Base-by-base conservation (phyloP, 2,797 vertebrate species). In the Kryptolebias ocellatus region DNA sequence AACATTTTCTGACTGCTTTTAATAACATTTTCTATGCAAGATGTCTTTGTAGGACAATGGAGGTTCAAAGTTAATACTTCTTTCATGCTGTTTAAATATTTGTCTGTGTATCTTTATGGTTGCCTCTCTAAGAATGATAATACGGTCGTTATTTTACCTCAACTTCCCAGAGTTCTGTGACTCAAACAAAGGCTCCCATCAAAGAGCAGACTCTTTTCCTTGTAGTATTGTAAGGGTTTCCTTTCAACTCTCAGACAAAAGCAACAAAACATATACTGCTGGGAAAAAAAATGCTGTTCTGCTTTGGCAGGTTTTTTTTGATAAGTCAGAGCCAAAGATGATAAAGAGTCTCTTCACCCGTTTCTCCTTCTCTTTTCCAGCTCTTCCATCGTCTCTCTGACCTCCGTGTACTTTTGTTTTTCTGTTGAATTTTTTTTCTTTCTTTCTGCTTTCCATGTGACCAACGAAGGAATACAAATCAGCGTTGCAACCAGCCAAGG, bases 401-500 rank as follows among this genome's bases (percentile, higher is more conserved):
- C 80, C 80, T 84, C 70, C 29, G 9, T 47, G 49, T 50, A 75
- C 34, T 62, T 82, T 74, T 80, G 59, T 70, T 74, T 81, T 76
- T 70, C 64, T 37, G 24, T 74, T 70, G 68, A 53, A 72, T 77
- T 53, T 52, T 61, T 60, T 79, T 70, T 77, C n/a, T 68, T 42
- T 16, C 20, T 17, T 24, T 15, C 42, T 46, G 69, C 56, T 65
- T 79, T 84, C 78, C 70, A 64, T 73, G 70, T 80, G 81, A 76
- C 84, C 60, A 69, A 37, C 69, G 68, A 70, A 70, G 51, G 70
- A 86, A 83, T 77, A 72, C 79, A 76, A 80, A 83, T 71, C 10
- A 68, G 29, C 2, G 54, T 63, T 7, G 70, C 49, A 63, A 67
- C 29, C 58, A 78, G 73, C 49, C 79, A 83, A 84, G 82, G 79